phyloP scores from a whole-genome alignment of 23 tunicate species.

The Botrylloides violaceus region DNA sequence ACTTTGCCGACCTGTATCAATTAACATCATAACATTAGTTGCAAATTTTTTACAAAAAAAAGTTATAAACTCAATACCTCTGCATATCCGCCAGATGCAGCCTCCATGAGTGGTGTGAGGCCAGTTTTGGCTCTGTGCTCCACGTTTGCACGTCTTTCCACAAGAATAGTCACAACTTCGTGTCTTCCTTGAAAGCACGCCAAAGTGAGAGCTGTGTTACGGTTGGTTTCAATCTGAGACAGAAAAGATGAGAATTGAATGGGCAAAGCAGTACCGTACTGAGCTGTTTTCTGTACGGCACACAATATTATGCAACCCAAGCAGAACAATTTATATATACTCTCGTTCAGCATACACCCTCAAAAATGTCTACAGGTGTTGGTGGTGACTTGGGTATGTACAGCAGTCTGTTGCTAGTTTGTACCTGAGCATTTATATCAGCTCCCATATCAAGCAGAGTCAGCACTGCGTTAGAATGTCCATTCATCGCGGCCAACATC shows the following conservation, averaged over 20 bases:
- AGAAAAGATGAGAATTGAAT: neutral
- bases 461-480: conserved; percentile 84
- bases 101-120: conserved; percentile 98
- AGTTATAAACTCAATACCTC: conserved; percentile 38
- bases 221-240: conserved; percentile 91
- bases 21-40: too few species aligned
- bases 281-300: too few species aligned
- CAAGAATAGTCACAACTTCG: conserved; percentile 88
- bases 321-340: too few species aligned
- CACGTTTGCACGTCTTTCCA: conserved; percentile 95
- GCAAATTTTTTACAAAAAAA: too few species aligned
- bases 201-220: conserved; percentile 94
- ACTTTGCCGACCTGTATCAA: conserved; percentile 69
- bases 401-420: too few species aligned
- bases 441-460: conserved; percentile 95
- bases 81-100: conserved; percentile 99
- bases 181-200: conserved; percentile 99
- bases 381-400: too few species aligned
- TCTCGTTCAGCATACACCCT: too few species aligned
- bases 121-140: conserved; percentile 99
- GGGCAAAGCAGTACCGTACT: neutral
- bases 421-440: conserved; percentile 98
- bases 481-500: conserved; percentile 99
- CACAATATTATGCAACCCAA: too few species aligned
- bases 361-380: too few species aligned